Percentiles rank a stretch among this genome's conserved stretches.
Evolutionary conservation across 2,888 invertebrate species (phyloP).

Genomic region (Hypolimnas misippus): DNA sequence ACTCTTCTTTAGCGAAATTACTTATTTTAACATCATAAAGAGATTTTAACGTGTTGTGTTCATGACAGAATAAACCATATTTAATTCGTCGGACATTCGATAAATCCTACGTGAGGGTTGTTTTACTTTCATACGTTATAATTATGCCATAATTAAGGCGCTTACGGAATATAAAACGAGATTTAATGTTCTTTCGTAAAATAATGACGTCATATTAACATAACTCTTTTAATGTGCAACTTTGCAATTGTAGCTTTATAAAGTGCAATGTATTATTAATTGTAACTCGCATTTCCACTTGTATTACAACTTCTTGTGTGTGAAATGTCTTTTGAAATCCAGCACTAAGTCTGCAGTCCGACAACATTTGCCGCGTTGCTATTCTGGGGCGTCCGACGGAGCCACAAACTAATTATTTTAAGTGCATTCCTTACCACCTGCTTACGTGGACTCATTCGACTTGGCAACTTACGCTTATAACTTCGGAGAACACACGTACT

Average conservation of each 20-base stretch:
- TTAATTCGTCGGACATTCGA: neutral
- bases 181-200: neutral
- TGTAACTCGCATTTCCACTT: neutral
- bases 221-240: neutral
- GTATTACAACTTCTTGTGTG: neutral
- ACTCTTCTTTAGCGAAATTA: neutral
- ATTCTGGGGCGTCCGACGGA: conserved; percentile 13
- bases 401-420: conserved; percentile 27
- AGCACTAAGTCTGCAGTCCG: conserved; percentile 9
- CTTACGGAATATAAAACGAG: neutral
- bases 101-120: too few species aligned
- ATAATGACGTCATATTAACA: neutral
- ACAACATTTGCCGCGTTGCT: conserved; percentile 17
- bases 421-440: conserved; percentile 21
- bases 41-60: too few species aligned
- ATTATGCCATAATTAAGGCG: neutral
- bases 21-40: too few species aligned
- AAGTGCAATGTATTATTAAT: neutral
- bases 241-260: neutral
- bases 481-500: neutral
- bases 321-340: conserved; percentile 19
- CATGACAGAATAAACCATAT: too few species aligned
- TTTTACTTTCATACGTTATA: too few species aligned
- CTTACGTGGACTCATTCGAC: conserved; percentile 19
- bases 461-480: conserved; percentile 1